Evolutionary conservation across 2,888 invertebrate species (phyloP), one percentile per base, ranked within the genome.

Genomic region (Drosophila infuscata): DNA sequence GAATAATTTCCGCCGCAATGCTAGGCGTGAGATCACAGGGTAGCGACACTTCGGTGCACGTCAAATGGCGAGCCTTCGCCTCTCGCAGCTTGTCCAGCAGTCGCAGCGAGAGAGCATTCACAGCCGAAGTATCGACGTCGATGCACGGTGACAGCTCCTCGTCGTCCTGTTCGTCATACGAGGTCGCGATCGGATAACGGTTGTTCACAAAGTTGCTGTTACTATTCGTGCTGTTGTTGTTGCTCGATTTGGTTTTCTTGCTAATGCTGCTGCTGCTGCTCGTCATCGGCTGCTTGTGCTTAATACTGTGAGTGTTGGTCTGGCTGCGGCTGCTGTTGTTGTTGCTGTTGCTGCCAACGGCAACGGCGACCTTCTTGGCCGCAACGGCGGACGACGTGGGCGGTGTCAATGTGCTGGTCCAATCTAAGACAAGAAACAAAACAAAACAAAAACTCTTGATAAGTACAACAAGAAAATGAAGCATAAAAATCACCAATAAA

Each of bases 21-120:
- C 88, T 89, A 46, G 91, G 83, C 76, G 91, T 92, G 90, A 92
- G 92, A 91, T 92, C 92, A 90, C 92, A 92, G 84, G 92, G 92
- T 88, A 92, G 83, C 81, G 92, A 92, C 77, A 92, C 92, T 82
- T 92, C 92, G 61, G 92, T 92, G 83, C 92, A 92, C 36, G 90
- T 87, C 75, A 92, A 78, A 67, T 92, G 92, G 29, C 92, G 90
- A 7, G 91, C 87, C 74, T 92, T 92, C 29, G 92, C 92, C 68
- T 90, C 92, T 67, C 92, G 90, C 83, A 92, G 79, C 73, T 92
- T 91, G 71, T 90, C 88, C 60, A 92, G 85, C 80, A 92, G 43
- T 12, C 84, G 86, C 63, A 74, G 52, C 36, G 92, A 90, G 41
- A 92, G 84, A 52, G 83, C 84, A 32, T 76, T 72, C 3, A 90